These are phyloP conservation scores for Hoplostethus atlanticus DNA, from an alignment of 2,797 vertebrate genomes.

Conservation along the genomic window DNA sequence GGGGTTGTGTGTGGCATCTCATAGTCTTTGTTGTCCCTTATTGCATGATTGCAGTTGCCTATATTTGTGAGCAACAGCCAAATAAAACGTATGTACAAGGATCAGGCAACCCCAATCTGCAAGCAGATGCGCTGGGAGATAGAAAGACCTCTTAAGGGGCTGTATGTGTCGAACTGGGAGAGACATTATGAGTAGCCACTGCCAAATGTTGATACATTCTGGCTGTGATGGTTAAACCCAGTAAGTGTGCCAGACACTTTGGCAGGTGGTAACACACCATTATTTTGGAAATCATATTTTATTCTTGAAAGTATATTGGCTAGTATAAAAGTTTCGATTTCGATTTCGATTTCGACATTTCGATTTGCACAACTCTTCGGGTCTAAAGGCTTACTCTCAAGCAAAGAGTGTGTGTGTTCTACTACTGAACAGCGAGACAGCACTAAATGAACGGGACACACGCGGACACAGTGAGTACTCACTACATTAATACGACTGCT, in stretches of 20 bases:
- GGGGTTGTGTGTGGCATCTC: background rate
- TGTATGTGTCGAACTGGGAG: slow-evolving; percentile 44
- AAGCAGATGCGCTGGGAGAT: slow-evolving; percentile 57
- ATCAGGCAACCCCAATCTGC: slow-evolving; percentile 37
- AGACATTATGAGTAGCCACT: slow-evolving; percentile 56
- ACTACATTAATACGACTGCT: background rate
- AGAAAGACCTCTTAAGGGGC: slow-evolving; percentile 51
- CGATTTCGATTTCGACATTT: too few relatives aligned
- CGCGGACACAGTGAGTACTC: slow-evolving; percentile 9
- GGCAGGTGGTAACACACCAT: slow-evolving; percentile 29
- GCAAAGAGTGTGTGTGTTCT: too few relatives aligned
- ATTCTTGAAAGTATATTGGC: slow-evolving; percentile 21
- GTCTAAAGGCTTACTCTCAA: too few relatives aligned
- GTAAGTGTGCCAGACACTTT: slow-evolving; percentile 25
- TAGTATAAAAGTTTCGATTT: background rate
- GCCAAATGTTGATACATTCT: slow-evolving; percentile 53
- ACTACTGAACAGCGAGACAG: too few relatives aligned
- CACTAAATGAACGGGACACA: background rate
- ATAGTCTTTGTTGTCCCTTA: background rate
- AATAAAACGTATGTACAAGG: slow-evolving; percentile 44
- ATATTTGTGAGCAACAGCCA: slow-evolving; percentile 31
- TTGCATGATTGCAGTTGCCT: slow-evolving; percentile 16
- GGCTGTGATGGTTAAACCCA: slow-evolving; percentile 29
- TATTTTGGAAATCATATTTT: slow-evolving; percentile 31
- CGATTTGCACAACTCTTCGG: too few relatives aligned